Evolutionary conservation across 2,113 vertebrate genomes (phyloP), one percentile per base, ranked within the genome.

Genomic region (Lamprotornis superbus): DNA sequence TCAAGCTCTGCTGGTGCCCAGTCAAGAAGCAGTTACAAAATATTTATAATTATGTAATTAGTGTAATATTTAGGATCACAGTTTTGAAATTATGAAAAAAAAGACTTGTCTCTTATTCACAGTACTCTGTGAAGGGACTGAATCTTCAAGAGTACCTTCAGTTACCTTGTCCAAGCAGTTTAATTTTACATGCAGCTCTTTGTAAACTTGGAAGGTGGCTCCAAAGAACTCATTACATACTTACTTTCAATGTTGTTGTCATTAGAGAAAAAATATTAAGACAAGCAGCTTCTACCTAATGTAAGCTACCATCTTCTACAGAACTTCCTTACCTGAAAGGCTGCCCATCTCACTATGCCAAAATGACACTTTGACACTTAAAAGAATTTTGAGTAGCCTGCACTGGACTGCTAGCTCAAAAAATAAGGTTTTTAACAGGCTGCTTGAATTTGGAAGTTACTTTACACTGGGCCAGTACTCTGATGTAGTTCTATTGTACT

Each of bases 121-220:
- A 40, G 19, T 17, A 65, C 2, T 61, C 18, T 0, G 0, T 4
- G 14, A 31, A 78, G 24, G 11, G 28, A 60, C 28, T 33, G 20
- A 74, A 65, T 64, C 44, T 64, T 59, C 44, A 82, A 60, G 40
- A 9, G 39, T 17, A 65, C 23, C 24, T 18, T 71, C 25, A 47
- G 52, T 44, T 61, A 79, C 40, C 12, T 56, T 27, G 35, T 31
- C n/a, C 31, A 85, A 77, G 30, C 15, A 61, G 12, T 18, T 44
- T 40, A 35, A 27, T 78, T 68, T 64, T 11, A 78, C 25, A 55
- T 3, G 6, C 2, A 53, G 42, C 39, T 47, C 24, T 64, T 35
- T 10, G 12, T 24, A 70, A 82, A 70, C 22, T 60, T 2, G 4
- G 35, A 89, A 57, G 15, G 11, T 49, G 59, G 37, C 5, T 28